Conservation (phyloP, 2,113 vertebrate genomes). For the Psettodes erumei region DNA sequence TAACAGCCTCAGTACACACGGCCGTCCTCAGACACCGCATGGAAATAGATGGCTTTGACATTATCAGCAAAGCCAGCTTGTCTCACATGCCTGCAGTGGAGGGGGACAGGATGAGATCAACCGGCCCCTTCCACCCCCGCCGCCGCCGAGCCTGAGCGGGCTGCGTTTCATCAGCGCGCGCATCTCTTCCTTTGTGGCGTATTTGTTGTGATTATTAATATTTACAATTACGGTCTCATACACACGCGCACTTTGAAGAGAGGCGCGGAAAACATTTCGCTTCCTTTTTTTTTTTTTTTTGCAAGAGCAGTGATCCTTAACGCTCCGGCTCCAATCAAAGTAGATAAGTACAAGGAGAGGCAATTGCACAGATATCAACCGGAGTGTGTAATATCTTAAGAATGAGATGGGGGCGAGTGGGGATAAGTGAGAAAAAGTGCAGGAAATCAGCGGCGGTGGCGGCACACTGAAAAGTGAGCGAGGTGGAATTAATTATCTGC, state of each 20-base stretch:
- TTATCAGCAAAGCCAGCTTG: slow-evolving; percentile 80
- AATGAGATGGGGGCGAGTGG: slow-evolving; percentile 23
- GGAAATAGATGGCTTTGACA: slow-evolving; percentile 82
- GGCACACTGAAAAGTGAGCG: slow-evolving; percentile 47
- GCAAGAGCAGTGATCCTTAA: slow-evolving; percentile 27
- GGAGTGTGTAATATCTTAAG: slow-evolving; percentile 43
- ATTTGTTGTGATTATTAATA: slow-evolving; percentile 32
- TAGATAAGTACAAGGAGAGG: slow-evolving; percentile 53
- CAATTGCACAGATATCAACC: slow-evolving; percentile 48
- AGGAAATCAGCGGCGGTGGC: slow-evolving; percentile 44
- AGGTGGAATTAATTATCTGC: slow-evolving; percentile 72
- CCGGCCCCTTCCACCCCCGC: slow-evolving; percentile 39
- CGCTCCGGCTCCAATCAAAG: slow-evolving; percentile 55
- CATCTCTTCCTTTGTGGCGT: slow-evolving; percentile 34
- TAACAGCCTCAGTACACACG: slow-evolving; percentile 74
- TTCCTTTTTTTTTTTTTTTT: slow-evolving; percentile 33
- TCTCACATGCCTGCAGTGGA: slow-evolving; percentile 75
- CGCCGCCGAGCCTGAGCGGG: slow-evolving; percentile 50
- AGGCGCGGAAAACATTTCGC: slow-evolving; percentile 18
- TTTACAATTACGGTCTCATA: background rate
- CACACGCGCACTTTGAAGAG: slow-evolving; percentile 9
- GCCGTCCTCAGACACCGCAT: slow-evolving; percentile 68
- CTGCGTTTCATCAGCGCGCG: slow-evolving; percentile 47
- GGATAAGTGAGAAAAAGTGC: slow-evolving; percentile 18
- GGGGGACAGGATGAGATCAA: slow-evolving; percentile 71